Evolutionary conservation across 2,113 vertebrate species (phyloP).

Genomic region (Podarcis muralis): DNA sequence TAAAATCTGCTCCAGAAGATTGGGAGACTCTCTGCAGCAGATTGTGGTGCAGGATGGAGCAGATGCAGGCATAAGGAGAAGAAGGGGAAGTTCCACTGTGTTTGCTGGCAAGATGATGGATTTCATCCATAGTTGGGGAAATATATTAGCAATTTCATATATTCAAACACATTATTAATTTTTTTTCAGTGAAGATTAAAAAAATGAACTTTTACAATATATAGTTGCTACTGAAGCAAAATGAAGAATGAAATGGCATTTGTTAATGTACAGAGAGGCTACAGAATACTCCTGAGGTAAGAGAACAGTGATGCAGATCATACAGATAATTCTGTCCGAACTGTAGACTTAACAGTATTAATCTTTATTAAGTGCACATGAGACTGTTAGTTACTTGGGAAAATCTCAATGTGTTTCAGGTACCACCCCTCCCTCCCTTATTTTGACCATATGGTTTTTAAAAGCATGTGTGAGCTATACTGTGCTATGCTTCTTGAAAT

Average conservation of each 20-base stretch:
- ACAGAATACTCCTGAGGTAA: background rate
- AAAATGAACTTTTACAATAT: background rate
- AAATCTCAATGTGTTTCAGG: background rate
- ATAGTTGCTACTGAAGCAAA: background rate
- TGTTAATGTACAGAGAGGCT: background rate
- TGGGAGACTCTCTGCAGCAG: background rate
- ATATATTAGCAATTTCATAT: background rate
- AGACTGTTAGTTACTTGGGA: background rate
- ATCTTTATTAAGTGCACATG: background rate
- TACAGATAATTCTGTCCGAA: background rate
- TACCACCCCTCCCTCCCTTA: background rate
- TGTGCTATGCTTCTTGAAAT: background rate
- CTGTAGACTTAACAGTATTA: background rate
- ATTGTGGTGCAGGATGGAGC: background rate
- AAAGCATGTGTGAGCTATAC: background rate
- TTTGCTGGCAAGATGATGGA: too few species aligned
- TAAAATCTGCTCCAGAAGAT: too few species aligned
- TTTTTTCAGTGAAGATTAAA: background rate
- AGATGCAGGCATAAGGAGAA: too few species aligned
- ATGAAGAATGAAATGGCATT: background rate
- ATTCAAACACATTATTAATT: background rate
- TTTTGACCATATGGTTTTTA: background rate
- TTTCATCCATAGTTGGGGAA: too few species aligned
- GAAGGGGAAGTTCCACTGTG: too few species aligned
- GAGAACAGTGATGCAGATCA: too few species aligned